Evolutionary conservation across 2,888 invertebrate genomes (phyloP).

Genomic region (Protophormia terraenovae): DNA sequence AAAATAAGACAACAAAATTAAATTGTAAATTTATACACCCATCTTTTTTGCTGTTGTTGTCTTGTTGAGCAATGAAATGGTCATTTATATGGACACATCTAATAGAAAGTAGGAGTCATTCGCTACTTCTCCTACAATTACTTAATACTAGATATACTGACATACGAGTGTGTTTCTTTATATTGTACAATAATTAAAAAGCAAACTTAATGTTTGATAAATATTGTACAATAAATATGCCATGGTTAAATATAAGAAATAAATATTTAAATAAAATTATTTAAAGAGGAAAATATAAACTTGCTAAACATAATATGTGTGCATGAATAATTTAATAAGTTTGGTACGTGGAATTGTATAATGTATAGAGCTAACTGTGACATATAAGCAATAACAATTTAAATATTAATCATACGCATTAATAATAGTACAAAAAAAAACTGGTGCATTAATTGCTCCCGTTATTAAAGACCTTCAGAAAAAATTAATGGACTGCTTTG

Average conservation of each 20-base stretch:
- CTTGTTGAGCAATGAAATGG: constrained; percentile 47
- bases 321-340: neutral
- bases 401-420: neutral
- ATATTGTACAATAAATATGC: constrained; percentile 31
- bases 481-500: too few species aligned
- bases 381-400: too few species aligned
- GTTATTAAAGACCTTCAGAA: too few species aligned
- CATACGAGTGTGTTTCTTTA: constrained; percentile 4
- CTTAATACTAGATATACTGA: neutral
- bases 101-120: constrained; percentile 33
- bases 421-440: too few species aligned
- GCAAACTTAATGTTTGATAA: constrained; percentile 24
- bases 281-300: neutral
- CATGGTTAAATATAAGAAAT: neutral
- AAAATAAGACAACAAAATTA: constrained; percentile 66
- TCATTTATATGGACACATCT: constrained; percentile 44
- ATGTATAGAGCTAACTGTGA: too few species aligned
- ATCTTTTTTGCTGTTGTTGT: constrained; percentile 33
- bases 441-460: too few species aligned
- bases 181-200: constrained; percentile 31
- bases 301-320: neutral
- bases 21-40: constrained; percentile 65
- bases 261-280: neutral
- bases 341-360: too few species aligned
- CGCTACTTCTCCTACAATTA: neutral